Evolutionary conservation across 1,140 invertebrate species (phyloP).

Genomic region (Lasaia peninsularis): DNA sequence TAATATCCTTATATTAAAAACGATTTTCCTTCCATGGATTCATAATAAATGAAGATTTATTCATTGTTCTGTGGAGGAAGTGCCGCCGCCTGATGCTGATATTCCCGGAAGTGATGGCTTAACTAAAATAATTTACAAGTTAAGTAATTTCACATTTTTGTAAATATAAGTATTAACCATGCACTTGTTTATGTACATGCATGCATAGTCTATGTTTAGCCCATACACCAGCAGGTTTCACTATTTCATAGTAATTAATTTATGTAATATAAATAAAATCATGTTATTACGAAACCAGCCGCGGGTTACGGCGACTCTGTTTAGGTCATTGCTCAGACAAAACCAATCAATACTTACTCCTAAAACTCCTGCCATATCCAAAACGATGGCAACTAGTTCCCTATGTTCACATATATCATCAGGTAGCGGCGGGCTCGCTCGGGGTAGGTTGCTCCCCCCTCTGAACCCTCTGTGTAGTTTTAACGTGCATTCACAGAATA

Average conservation of each 20-base stretch:
- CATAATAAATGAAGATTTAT: background rate
- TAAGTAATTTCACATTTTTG: background rate
- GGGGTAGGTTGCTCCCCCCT: constrained; percentile 89
- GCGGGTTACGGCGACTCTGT: background rate
- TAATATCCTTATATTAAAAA: too few relatives aligned
- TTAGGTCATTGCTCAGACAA: background rate
- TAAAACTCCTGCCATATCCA: constrained; percentile 89
- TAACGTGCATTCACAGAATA: constrained; percentile 95
- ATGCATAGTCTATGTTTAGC: too few relatives aligned
- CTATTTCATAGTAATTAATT: too few relatives aligned
- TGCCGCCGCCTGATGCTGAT: constrained; percentile 2
- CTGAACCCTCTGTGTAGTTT: constrained; percentile 90
- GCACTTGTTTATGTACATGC: too few relatives aligned
- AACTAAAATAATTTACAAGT: constrained; percentile 30
- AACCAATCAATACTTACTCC: constrained; percentile 79
- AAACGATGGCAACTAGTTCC: constrained; percentile 86
- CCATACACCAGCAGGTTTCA: too few relatives aligned
- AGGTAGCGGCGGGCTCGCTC: constrained; percentile 90
- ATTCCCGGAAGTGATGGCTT: constrained; percentile 35
- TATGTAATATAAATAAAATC: too few relatives aligned
- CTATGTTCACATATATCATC: constrained; percentile 95
- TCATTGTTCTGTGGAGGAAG: constrained; percentile 15
- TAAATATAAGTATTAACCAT: too few relatives aligned
- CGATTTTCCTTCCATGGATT: too few relatives aligned
- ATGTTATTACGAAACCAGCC: background rate